Percentiles rank a stretch among this genome's conserved stretches.
Evolutionary conservation across 2,797 vertebrate species (phyloP).

Genomic region (Macropodus opercularis): DNA sequence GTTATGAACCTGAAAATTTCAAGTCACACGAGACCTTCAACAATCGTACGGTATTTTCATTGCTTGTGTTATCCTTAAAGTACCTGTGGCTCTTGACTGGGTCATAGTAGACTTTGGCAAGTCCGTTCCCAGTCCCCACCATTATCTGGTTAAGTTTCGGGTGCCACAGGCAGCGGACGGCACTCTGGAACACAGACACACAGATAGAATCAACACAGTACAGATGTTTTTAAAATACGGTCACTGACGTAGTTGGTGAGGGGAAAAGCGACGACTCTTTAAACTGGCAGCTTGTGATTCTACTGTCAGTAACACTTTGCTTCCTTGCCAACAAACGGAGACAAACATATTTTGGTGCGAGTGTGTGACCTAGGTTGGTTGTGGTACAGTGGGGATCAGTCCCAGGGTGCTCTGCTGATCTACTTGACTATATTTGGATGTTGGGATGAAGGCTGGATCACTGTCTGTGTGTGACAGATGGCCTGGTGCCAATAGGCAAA

Average conservation of each 20-base stretch:
- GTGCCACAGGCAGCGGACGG: conserved; percentile 96
- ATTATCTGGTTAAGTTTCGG: conserved; percentile 98
- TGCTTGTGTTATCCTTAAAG: too few relatives aligned
- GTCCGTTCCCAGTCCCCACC: conserved; percentile 94
- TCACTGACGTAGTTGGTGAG: not conserved
- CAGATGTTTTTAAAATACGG: not conserved
- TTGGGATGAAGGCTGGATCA: conserved; percentile 77
- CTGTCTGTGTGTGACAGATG: conserved; percentile 81
- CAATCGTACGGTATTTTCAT: too few relatives aligned
- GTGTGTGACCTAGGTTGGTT: conserved; percentile 50
- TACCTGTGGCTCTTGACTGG: conserved; percentile 96
- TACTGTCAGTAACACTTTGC: not conserved
- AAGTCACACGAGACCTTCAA: too few relatives aligned
- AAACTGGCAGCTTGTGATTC: conserved; percentile 3
- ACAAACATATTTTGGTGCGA: conserved; percentile 33
- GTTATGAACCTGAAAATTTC: too few relatives aligned
- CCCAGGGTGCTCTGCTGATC: conserved; percentile 67
- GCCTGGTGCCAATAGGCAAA: conserved; percentile 76
- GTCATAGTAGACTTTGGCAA: conserved; percentile 97
- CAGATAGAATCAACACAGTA: conserved; percentile 13
- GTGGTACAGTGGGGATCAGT: conserved; percentile 55
- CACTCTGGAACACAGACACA: conserved; percentile 81
- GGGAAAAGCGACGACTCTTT: conserved; percentile 9
- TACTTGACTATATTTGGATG: conserved; percentile 86
- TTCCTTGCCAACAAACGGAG: conserved; percentile 18